These are phyloP conservation scores for Isotomurus palustris DNA, from an alignment of 2,888 invertebrate genomes.

Conservation along the genomic window DNA sequence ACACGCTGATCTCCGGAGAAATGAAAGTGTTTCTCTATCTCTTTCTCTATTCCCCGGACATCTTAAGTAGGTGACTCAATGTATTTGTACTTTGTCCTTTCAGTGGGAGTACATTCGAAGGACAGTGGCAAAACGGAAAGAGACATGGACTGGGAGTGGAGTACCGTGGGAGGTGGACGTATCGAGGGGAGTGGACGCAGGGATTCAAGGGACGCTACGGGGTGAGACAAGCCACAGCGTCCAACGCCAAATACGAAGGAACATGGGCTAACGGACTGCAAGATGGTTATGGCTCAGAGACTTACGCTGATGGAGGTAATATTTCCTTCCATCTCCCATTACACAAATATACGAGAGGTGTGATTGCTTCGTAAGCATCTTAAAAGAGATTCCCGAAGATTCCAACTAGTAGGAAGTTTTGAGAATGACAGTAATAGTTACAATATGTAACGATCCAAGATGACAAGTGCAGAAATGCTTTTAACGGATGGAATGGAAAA, in stretches of 20 bases:
- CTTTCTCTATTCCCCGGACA: too few relatives aligned
- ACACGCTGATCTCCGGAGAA: too few relatives aligned
- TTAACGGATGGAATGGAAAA: too few relatives aligned
- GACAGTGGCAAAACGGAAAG: conserved; percentile 99
- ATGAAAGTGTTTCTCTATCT: too few relatives aligned
- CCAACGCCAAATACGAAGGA: conserved; percentile 94
- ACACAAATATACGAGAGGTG: not conserved
- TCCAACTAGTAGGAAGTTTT: too few relatives aligned
- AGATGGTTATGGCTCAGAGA: conserved; percentile 99
- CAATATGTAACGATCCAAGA: too few relatives aligned
- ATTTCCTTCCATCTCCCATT: not conserved
- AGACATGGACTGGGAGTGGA: conserved; percentile 97
- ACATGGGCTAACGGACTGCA: conserved; percentile 98
- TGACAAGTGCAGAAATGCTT: too few relatives aligned
- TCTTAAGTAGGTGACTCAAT: too few relatives aligned
- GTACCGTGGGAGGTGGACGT: conserved; percentile 92
- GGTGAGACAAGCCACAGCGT: conserved; percentile 88
- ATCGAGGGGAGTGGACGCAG: conserved; percentile 97
- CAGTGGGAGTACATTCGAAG: conserved; percentile 93
- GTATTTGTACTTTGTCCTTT: too few relatives aligned
- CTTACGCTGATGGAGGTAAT: conserved; percentile 95
- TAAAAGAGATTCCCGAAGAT: too few relatives aligned
- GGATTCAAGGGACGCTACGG: conserved; percentile 99
- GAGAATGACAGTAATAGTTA: too few relatives aligned
- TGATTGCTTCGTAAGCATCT: too few relatives aligned